These are phyloP conservation scores for Megaptera novaeangliae DNA, from an alignment of 2,113 vertebrate genomes.

Conservation along the genomic window DNA sequence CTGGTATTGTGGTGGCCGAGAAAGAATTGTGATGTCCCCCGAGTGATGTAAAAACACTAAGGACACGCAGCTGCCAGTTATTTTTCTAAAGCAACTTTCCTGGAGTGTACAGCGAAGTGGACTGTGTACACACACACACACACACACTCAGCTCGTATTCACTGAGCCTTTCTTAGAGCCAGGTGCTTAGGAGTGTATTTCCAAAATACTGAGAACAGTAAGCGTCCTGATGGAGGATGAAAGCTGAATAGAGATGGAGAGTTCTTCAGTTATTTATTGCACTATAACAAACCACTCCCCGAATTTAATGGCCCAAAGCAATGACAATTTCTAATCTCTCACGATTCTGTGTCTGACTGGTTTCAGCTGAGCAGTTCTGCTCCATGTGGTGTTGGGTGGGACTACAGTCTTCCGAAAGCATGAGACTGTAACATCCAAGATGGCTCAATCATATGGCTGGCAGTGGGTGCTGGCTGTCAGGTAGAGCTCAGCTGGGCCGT, in stretches of 20 bases:
- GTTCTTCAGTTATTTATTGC: not conserved
- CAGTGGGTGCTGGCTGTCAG: not conserved
- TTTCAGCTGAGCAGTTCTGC: not conserved
- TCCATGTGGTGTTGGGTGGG: not conserved
- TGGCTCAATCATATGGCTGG: not conserved
- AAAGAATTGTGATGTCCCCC: not conserved
- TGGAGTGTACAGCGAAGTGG: not conserved
- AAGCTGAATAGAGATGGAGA: not conserved
- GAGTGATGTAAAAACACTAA: not conserved
- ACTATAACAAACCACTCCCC: not conserved
- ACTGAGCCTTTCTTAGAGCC: not conserved
- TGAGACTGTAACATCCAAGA: not conserved
- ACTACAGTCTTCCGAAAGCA: not conserved
- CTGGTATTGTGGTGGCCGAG: not conserved
- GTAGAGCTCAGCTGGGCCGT: not conserved
- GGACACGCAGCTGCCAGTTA: not conserved
- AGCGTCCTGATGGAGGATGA: not conserved
- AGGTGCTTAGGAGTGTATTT: not conserved
- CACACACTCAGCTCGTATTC: not conserved
- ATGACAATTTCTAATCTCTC: not conserved
- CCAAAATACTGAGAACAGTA: not conserved
- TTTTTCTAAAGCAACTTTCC: not conserved
- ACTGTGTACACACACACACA: not conserved
- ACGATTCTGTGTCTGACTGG: not conserved
- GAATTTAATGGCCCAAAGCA: not conserved